Conservation (phyloP, 1,140 invertebrate species). For the Trinorchestia longiramus region DNA sequence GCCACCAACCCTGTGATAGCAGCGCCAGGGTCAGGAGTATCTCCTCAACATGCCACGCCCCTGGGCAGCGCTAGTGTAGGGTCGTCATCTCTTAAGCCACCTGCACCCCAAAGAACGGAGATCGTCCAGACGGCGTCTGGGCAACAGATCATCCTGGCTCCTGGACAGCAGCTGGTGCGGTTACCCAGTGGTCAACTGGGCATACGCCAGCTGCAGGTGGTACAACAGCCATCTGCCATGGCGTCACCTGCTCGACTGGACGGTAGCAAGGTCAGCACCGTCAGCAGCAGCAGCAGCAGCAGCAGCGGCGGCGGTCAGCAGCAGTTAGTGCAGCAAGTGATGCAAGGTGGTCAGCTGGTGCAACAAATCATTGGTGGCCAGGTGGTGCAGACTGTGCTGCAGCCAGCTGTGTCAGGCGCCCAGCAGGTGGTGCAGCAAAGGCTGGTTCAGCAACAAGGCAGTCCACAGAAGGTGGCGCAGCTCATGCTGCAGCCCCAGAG, state of each 20-base stretch:
- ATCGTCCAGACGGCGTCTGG: slow-evolving; percentile 42
- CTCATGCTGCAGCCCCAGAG: slow-evolving; percentile 58
- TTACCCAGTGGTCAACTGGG: slow-evolving; percentile 57
- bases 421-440: slow-evolving; percentile 47
- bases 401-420: neutral
- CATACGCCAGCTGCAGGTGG: slow-evolving; percentile 55
- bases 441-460: neutral
- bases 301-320: neutral
- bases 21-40: neutral
- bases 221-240: slow-evolving; percentile 19
- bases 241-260: neutral
- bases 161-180: slow-evolving; percentile 55
- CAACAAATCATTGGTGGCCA: slow-evolving; percentile 14
- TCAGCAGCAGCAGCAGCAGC: neutral
- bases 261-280: neutral
- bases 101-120: neutral
- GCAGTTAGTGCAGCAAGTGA: slow-evolving; percentile 53
- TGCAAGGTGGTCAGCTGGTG: slow-evolving; percentile 34
- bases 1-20: slow-evolving; percentile 26
- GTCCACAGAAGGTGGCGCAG: slow-evolving; percentile 34
- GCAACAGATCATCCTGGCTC: slow-evolving; percentile 17
- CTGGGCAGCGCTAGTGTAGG: neutral
- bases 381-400: slow-evolving; percentile 25
- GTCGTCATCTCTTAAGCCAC: neutral
- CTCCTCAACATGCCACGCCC: slow-evolving; percentile 16